These are phyloP conservation scores for Iguana delicatissima DNA, from an alignment of 2,797 vertebrate species.

Conservation along the genomic window DNA sequence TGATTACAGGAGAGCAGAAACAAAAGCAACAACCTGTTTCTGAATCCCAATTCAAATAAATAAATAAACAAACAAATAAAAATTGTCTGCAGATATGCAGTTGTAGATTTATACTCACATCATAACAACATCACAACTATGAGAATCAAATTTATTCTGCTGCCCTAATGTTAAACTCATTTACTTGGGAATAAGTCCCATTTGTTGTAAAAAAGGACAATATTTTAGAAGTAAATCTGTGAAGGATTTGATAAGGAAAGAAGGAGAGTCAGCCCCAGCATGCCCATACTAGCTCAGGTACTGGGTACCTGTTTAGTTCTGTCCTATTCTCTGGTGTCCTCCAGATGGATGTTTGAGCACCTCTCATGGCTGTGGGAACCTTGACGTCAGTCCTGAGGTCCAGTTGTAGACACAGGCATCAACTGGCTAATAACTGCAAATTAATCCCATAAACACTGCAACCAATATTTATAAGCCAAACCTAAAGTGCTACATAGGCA, in stretches of 20 bases:
- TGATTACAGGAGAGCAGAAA: background rate
- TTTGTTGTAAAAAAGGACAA: no score
- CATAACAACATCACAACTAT: no score
- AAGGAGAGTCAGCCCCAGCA: no score
- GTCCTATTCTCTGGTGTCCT: no score
- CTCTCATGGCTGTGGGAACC: no score
- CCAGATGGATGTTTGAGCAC: no score
- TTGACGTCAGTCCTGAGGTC: background rate
- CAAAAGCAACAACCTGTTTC: background rate
- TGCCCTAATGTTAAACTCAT: background rate
- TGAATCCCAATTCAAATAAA: background rate
- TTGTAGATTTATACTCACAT: no score
- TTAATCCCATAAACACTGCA: conserved; percentile 12
- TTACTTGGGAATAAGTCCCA: no score
- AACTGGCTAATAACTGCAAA: background rate
- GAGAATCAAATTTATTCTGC: background rate
- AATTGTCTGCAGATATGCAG: background rate
- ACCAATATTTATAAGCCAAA: background rate
- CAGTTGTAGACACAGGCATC: background rate
- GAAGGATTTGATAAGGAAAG: no score
- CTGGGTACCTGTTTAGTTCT: no score
- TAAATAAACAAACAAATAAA: background rate
- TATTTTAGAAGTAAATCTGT: no score
- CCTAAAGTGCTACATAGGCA: background rate
- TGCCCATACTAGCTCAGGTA: no score